Base-by-base conservation (phyloP, 2,797 vertebrate species). In the Meriones psammophilus region DNA sequence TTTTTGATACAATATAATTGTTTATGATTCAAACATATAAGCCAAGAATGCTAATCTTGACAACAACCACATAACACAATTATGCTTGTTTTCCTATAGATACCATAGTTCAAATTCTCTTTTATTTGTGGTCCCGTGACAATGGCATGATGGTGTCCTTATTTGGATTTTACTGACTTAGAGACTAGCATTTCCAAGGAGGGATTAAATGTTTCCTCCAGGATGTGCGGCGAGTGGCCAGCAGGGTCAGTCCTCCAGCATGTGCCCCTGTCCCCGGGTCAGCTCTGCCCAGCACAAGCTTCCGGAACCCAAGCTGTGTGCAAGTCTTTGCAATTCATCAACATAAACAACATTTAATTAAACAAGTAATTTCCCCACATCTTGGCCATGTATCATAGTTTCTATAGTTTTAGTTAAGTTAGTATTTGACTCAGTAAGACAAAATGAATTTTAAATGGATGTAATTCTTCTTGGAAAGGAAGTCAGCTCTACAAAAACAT, bases 391-490 rank as follows among this genome's bases (percentile, higher is more conserved):
- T 66, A 36, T 28, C 83, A 2, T 64, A 8, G 24, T 89, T 77
- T n/a, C 3, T 76, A 0, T 8, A 73, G 5, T 95, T 93, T 79
- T 22, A 79, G n/a, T 94, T 79, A 84, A 91, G 74, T 83, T 85
- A 90, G 30, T 83, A 46, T 94, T 95, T 89, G 66, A 78, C 78
- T 91, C 66, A 60, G 54, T 71, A 74, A 85, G 42, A 39, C 36
- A 77, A 94, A 96, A 87, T 78, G 26, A 73, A 91, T 74, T 94
- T 81, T 89, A 81, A 95, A 86, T 90, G 39, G 56, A 30, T 79
- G 62, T 9, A 78, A 2, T 76, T 91, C 89, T 96, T 85, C 24
- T 68, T 74, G 22, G 42, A 73, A 88, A 69, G 30, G 77, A 94
- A 88, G 86, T 58, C 20, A 92, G 22, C 22, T 33, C 66, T 89